Conservation (phyloP, 1,140 invertebrate genomes). For the Pogonomyrmex californicus region DNA sequence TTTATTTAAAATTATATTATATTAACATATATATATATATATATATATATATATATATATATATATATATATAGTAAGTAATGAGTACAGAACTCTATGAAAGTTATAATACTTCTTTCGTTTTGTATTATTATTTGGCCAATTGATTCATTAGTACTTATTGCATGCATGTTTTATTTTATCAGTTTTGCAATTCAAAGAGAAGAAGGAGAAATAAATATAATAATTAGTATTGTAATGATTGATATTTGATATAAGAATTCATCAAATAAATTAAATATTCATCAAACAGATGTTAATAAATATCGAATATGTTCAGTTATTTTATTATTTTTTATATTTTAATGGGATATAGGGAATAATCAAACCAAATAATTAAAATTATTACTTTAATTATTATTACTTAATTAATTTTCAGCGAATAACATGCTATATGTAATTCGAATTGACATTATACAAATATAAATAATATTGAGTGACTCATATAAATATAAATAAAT, state of each 20-base stretch:
- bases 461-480: background rate
- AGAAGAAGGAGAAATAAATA: background rate
- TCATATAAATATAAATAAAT: background rate
- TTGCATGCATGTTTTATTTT: background rate
- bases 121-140: background rate
- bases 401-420: background rate
- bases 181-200: background rate
- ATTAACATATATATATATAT: too few relatives aligned
- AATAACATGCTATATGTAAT: background rate
- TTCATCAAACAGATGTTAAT: too few relatives aligned
- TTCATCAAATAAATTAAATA: too few relatives aligned
- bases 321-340: too few relatives aligned
- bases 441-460: background rate
- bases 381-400: background rate
- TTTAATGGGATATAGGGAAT: too few relatives aligned
- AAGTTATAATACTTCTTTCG: background rate
- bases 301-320: too few relatives aligned
- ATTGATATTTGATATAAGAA: too few relatives aligned
- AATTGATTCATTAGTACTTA: conserved; percentile 1
- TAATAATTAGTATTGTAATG: background rate
- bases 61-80: too few relatives aligned
- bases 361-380: background rate
- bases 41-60: too few relatives aligned
- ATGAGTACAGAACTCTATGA: too few relatives aligned
- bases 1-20: too few relatives aligned